Evolutionary conservation across 2,113 vertebrate genomes (phyloP), one percentile per base, ranked within the genome.

Genomic region (Girardinichthys multiradiatus): DNA sequence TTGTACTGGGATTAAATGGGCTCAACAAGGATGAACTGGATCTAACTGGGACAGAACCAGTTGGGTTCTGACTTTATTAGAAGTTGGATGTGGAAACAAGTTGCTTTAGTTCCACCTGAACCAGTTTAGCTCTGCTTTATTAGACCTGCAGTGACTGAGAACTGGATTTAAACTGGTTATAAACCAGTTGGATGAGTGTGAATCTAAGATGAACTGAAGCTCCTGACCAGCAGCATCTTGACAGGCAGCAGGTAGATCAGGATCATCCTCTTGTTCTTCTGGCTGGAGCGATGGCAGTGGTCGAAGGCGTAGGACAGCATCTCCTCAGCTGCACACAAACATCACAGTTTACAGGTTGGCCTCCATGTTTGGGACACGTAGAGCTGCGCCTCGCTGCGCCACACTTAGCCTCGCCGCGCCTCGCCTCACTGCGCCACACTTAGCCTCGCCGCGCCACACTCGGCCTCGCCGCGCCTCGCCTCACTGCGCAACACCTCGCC

Each of bases 251-350:
- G 90, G 86, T 99, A 99, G 65, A 99, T 98, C 26, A 99, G 94
- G 66, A 99, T 97, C 95, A 99, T 96, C 57, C 97, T 94, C 87
- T 99, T 99, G 92, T 99, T 99, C 89, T 96, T 99, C 95, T 98
- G 98, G 81, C 97, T 97, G 59, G 95, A 95, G 1, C 94, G 95
- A 77, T 98, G 97, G 57, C 98, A 98, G 88, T 96, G 96, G 45
- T 94, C 92, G 81, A 99, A 99, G 31, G 98, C 96, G 72, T 95
- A 99, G 0, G 97, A 97, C 45, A 99, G 89, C 76, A 96, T 97
- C 76, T 98, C 97, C 89, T 99, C 98, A 0, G 98, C 98, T 99
- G 86, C 12, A 60, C 57, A 60, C 29, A 78, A 30, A 39, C 2
- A 1, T 6, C 17, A n/a, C 4, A 1, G 26, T 11, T 33, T 13